phyloP scores from a whole-genome alignment of 2,113 vertebrate species.

The Pyxicephalus adspersus region DNA sequence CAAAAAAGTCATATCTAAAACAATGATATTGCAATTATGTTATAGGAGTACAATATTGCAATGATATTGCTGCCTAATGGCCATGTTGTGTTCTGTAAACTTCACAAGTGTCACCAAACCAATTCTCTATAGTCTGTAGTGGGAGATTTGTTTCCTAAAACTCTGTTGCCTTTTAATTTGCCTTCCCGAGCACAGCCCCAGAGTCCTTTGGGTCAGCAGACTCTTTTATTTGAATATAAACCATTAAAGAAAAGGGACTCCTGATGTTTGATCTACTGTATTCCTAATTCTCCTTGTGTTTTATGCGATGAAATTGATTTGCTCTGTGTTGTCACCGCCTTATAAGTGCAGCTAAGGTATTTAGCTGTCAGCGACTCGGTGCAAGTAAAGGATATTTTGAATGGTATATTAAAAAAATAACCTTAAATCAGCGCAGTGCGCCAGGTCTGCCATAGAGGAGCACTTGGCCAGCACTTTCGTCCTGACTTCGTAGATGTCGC shows the following conservation, averaged over 20 bases:
- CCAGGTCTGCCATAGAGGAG: slow-evolving; percentile 54
- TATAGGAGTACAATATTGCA: too few species aligned
- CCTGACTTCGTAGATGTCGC: slow-evolving; percentile 86
- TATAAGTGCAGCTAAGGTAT: background rate
- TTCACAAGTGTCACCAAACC: slow-evolving; percentile 43
- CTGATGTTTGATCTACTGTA: slow-evolving; percentile 6
- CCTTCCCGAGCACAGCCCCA: slow-evolving; percentile 41
- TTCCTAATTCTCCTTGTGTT: background rate
- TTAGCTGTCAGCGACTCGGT: slow-evolving; percentile 17
- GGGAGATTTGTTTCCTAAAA: slow-evolving; percentile 37
- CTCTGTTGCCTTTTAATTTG: slow-evolving; percentile 43
- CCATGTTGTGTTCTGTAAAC: slow-evolving; percentile 61
- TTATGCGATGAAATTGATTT: background rate
- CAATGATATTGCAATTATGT: too few species aligned
- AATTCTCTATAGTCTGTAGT: slow-evolving; percentile 31
- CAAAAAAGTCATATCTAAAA: too few species aligned
- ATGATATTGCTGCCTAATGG: slow-evolving; percentile 40
- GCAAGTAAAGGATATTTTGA: slow-evolving; percentile 12
- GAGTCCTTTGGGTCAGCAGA: slow-evolving; percentile 50
- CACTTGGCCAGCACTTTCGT: slow-evolving; percentile 61
- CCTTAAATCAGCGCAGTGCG: slow-evolving; percentile 58
- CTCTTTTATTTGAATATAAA: slow-evolving; percentile 35
- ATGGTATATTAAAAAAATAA: slow-evolving; percentile 22
- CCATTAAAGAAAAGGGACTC: slow-evolving; percentile 3
- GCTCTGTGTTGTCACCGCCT: background rate